Conservation (phyloP, 2,113 vertebrate genomes). For the Psophia crepitans region DNA sequence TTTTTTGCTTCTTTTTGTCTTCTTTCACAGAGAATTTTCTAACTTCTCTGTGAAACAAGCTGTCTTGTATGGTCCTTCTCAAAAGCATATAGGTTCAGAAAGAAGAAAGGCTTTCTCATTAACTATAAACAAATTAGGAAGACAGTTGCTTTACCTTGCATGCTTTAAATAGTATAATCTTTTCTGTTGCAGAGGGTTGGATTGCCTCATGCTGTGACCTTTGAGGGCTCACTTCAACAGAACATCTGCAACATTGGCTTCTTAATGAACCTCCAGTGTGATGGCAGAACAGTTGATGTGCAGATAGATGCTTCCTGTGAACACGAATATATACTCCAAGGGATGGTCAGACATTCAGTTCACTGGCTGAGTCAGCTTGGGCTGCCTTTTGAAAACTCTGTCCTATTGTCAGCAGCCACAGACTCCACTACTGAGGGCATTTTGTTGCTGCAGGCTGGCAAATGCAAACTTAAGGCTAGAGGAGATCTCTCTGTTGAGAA, state of each 20-base stretch:
- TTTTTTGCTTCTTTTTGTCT: neutral
- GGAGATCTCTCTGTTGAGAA: constrained; percentile 24
- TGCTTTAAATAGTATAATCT: neutral
- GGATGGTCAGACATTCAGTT: constrained; percentile 73
- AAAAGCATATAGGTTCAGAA: neutral
- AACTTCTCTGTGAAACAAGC: neutral
- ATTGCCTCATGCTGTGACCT: constrained; percentile 64
- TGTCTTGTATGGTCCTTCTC: neutral
- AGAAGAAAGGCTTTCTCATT: neutral
- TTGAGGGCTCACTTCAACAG: constrained; percentile 61
- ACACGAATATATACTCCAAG: constrained; percentile 46
- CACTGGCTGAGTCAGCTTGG: constrained; percentile 60
- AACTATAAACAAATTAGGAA: neutral
- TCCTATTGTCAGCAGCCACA: constrained; percentile 49
- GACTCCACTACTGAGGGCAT: constrained; percentile 22
- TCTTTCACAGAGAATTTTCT: neutral
- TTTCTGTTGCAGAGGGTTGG: constrained; percentile 59
- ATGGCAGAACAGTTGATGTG: constrained; percentile 60
- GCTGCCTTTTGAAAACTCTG: constrained; percentile 62
- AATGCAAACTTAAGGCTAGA: constrained; percentile 69
- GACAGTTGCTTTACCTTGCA: neutral
- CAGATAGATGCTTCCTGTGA: constrained; percentile 69
- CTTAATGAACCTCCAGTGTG: constrained; percentile 61
- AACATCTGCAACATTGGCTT: constrained; percentile 50
- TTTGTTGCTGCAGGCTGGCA: constrained; percentile 72